A percentile compares a stretch with the other conserved stretches of the same genome.
Conservation (phyloP, 2,797 vertebrate genomes). For the Ptychobarbus kaznakovi region DNA sequence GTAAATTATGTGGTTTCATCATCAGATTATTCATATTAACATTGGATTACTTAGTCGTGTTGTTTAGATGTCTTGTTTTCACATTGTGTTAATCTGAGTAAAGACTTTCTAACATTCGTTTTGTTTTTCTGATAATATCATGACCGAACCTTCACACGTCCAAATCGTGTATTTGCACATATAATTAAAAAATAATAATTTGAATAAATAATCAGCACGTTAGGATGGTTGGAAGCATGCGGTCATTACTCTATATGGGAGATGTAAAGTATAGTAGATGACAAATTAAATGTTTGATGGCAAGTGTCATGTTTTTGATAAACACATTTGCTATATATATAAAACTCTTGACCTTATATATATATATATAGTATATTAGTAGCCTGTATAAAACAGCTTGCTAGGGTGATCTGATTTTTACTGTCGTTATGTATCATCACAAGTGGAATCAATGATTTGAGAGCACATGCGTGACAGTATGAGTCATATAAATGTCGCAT, state of each 20-base stretch:
- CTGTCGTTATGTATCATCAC: neutral
- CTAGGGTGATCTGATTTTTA: neutral
- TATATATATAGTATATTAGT: neutral
- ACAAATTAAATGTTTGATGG: neutral
- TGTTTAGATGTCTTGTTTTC: neutral
- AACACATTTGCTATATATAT: neutral
- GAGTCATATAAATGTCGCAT: slow-evolving; percentile 46
- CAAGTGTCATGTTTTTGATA: neutral
- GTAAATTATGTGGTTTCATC: neutral
- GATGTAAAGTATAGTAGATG: neutral
- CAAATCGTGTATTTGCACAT: neutral
- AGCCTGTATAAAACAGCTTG: neutral
- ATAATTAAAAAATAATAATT: too few species aligned
- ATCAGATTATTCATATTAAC: neutral
- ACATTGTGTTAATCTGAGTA: neutral
- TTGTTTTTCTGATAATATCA: neutral
- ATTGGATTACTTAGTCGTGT: neutral
- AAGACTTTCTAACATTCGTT: neutral
- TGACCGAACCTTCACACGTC: neutral
- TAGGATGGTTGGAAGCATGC: neutral
- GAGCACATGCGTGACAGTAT: slow-evolving; percentile 34
- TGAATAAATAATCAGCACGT: neutral
- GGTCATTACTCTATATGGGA: neutral
- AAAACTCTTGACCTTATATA: neutral
- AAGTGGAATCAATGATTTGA: neutral